A percentile compares a stretch with the other conserved stretches of the same genome.
Conservation (phyloP, 1,140 invertebrate genomes). For the Uloborus diversus region DNA sequence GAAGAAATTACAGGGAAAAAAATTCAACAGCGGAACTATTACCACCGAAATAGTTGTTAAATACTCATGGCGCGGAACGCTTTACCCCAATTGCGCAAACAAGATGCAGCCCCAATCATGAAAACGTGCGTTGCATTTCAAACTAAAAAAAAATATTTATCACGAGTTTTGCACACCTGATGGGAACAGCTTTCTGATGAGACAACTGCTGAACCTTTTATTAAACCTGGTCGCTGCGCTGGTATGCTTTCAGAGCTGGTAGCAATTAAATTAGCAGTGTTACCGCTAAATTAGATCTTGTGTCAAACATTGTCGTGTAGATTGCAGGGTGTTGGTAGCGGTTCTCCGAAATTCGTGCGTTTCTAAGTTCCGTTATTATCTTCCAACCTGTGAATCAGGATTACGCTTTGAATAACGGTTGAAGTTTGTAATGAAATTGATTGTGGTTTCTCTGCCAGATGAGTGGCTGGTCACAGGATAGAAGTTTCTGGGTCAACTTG, state of each 20-base stretch:
- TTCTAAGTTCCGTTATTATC: not conserved
- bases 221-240: not conserved
- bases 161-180: too few species aligned
- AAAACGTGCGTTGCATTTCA: too few species aligned
- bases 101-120: too few species aligned
- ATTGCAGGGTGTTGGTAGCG: too few species aligned
- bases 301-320: conserved; percentile 20
- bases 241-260: not conserved
- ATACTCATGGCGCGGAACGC: too few species aligned
- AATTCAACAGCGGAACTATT: too few species aligned
- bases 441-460: not conserved
- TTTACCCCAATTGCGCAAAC: too few species aligned
- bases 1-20: too few species aligned
- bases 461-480: not conserved
- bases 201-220: not conserved
- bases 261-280: conserved; percentile 21
- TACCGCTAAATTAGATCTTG: conserved; percentile 1
- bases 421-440: conserved; percentile 1
- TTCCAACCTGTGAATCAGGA: not conserved
- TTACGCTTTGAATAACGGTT: not conserved
- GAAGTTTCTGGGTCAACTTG: not conserved
- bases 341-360: not conserved
- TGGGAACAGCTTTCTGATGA: conserved; percentile 17
- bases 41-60: too few species aligned
- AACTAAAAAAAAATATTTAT: too few species aligned